Base-by-base conservation (phyloP, 1,140 invertebrate species). In the Nasonia longicornis region DNA sequence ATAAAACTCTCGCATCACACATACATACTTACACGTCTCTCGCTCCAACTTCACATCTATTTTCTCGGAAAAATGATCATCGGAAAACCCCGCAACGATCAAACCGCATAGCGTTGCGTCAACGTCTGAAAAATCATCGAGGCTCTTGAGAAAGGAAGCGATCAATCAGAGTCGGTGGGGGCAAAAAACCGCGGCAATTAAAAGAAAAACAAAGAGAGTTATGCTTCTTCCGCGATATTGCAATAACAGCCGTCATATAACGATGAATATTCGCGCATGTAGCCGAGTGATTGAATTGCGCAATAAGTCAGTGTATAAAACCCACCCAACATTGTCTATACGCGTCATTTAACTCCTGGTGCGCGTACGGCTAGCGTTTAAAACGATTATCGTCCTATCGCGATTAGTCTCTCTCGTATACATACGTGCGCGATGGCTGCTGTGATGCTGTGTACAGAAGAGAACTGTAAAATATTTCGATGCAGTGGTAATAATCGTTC, bases 311-410 rank as follows among this genome's bases (percentile, higher is more conserved):
- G 16, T 20, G 31, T 16, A 42, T 10, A 42, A 14, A 52, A 26
- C 6, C 38, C 64, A 14, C 66, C 64, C 42, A 58, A 58, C 4
- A 69, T 77, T 77, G 64, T 69, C 66, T n/a, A 52, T 52, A 26
- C 26, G 66, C 76, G 35, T 69, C 42, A 69, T 77, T 67, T 77
- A 66, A 67, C 63, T 77, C 42, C 11, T 7, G 1, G 64, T 6
- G 1, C 22, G 66, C 42, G 48, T 38, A n/a, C n/a, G 70, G 48
- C n/a, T 45, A 22, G 22, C 22, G 38, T 45, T 72, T 26, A 72
- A 71, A 72, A 45, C 38, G 38, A n/a, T 58, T 58, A 58, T 26
- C 20, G 70, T 72, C 45, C 22, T 45, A 26, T 26, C 48, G 72
- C 26, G 14, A 74, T 58, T 48, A 74, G 22, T 11, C 26, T 58